Base-by-base conservation (phyloP, 2,113 vertebrate species). In the Aleadryas rufinucha region DNA sequence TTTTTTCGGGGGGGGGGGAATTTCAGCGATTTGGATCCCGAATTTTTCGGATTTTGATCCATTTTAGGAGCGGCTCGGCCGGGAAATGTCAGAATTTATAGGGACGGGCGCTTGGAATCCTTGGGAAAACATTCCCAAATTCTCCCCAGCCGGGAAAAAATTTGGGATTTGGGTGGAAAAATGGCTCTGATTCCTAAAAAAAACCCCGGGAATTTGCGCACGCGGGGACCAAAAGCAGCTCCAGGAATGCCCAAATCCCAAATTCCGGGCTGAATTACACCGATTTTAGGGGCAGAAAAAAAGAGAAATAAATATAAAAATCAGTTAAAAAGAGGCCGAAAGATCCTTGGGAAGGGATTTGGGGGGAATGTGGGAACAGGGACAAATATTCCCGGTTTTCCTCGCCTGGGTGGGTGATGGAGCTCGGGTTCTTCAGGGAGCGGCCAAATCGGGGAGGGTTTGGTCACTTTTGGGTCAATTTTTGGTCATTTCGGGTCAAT, bases 11-110 rank as follows among this genome's bases (percentile, higher is more conserved):
- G n/a, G n/a, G 14, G 4, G 39, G 33, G 20, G 70, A 61, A 28
- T 6, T 84, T 14, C 7, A 2, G 45, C 21, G 15, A 2, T 57
- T 92, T 14, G 41, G 26, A 39, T 20, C 14, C 39, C 13, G 14
- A 11, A 64, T 33, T 33, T 26, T 17, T 12, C 3, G 4, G 11
- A 1, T 70, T 60, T 54, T 3, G 0, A 5, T 8, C 24, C 2
- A 11, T 60, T 44, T 39, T 28, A 2, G 5, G 7, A 52, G 61
- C 56, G 11, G 21, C 33, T 57, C 22, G 24, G n/a, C 15, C 22
- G 15, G 57, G 57, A 69, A 65, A 49, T 5, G 4, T 1, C 14
- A 0, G 53, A 49, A 22, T 3, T 15, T 4, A 6, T 16, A 10
- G 3, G 59, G 35, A 26, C 37, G n/a, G 57, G 57, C 22, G 7